Evolutionary conservation across 2,797 vertebrate species (phyloP).

Genomic region (Garrulus glandarius): DNA sequence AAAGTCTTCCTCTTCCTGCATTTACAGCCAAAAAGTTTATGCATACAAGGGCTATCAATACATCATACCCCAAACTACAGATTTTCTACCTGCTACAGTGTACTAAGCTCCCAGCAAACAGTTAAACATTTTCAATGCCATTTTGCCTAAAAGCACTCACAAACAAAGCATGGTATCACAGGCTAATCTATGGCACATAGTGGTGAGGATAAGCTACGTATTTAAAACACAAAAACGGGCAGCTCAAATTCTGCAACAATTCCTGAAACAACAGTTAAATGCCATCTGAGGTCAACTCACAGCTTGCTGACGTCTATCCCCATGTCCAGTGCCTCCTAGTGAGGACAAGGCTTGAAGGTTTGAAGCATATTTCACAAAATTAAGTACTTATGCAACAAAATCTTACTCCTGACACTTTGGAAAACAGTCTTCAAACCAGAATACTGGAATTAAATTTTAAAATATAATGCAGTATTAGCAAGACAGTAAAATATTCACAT

Average conservation of each 20-base stretch:
- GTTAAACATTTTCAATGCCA: background rate
- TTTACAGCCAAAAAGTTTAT: background rate
- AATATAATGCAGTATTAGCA: background rate
- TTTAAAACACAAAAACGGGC: background rate
- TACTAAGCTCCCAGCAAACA: background rate
- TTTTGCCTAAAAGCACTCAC: background rate
- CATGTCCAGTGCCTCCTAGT: rapidly evolving
- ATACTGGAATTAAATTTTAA: background rate
- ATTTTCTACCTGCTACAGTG: background rate
- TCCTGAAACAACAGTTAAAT: background rate
- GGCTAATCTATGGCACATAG: background rate
- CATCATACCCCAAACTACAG: background rate
- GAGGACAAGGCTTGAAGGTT: background rate
- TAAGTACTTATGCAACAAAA: background rate
- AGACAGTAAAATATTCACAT: background rate
- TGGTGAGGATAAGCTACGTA: rapidly evolving
- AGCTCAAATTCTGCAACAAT: background rate
- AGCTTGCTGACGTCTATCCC: background rate
- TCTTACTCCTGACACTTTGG: background rate
- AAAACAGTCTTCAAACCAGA: background rate
- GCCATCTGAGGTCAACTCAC: background rate
- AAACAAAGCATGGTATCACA: background rate
- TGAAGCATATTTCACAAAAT: background rate
- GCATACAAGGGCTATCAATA: background rate
- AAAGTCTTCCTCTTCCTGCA: background rate